Evolutionary conservation across 2,797 vertebrate genomes (phyloP).

Genomic region (Apodemus agrarius): DNA sequence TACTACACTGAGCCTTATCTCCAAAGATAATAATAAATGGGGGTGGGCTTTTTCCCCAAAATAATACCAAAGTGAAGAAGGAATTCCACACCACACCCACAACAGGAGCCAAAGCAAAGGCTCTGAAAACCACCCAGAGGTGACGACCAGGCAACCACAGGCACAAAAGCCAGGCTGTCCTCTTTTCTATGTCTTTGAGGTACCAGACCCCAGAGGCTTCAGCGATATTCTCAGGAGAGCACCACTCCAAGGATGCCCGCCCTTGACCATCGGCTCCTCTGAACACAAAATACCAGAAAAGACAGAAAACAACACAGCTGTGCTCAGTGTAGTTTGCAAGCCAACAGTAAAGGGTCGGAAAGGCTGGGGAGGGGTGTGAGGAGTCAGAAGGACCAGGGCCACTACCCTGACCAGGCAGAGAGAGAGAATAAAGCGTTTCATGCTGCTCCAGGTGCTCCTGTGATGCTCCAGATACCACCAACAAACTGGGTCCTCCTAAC

Average conservation of each 20-base stretch:
- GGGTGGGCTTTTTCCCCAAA: not conserved
- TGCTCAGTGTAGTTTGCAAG: not conserved
- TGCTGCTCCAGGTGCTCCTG: not conserved
- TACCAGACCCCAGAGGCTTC: not conserved
- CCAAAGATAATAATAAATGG: not conserved
- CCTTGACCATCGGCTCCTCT: not conserved
- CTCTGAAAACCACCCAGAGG: not conserved
- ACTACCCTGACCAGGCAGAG: not conserved
- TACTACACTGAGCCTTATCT: not conserved
- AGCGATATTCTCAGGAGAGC: not conserved
- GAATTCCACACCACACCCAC: not conserved
- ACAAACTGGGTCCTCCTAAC: not conserved
- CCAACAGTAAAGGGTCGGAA: not conserved
- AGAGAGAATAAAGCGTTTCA: not conserved
- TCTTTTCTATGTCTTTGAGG: not conserved
- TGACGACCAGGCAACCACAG: not conserved
- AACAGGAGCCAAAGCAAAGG: not conserved
- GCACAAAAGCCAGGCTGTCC: not conserved
- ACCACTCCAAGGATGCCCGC: not conserved
- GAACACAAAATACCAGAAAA: not conserved
- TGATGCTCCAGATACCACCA: not conserved
- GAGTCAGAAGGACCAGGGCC: not conserved
- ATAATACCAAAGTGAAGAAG: not conserved
- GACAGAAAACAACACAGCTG: not conserved
- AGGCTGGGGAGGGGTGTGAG: not conserved